Evolutionary conservation across 1,140 invertebrate species (phyloP).

Genomic region (Ceratitis capitata): DNA sequence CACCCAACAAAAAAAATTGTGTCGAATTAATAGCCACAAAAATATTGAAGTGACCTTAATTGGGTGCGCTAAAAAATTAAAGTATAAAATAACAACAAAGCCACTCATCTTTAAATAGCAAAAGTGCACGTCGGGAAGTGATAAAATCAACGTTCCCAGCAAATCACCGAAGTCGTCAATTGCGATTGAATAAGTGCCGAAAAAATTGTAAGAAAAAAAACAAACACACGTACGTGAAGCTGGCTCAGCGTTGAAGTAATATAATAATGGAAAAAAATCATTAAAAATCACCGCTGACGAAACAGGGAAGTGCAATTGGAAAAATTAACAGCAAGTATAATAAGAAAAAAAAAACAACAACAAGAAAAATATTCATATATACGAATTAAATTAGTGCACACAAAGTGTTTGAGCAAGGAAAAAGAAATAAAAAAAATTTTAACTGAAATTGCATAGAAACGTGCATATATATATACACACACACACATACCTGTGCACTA

Average conservation of each 20-base stretch:
- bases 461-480: background rate
- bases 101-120: background rate
- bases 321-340: background rate
- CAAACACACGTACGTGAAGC: background rate
- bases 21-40: background rate
- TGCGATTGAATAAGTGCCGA: background rate
- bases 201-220: background rate
- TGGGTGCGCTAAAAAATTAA: background rate
- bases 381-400: slow-evolving; percentile 36
- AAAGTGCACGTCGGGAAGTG: background rate
- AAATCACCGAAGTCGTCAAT: background rate
- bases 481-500: no score
- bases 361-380: background rate
- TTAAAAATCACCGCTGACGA: background rate
- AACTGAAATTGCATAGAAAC: slow-evolving; percentile 15
- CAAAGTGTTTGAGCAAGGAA: slow-evolving; percentile 10
- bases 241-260: background rate
- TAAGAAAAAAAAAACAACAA: background rate
- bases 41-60: slow-evolving; percentile 13
- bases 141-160: background rate
- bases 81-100: background rate
- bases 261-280: background rate
- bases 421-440: slow-evolving; percentile 3
- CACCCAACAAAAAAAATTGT: background rate
- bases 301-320: slow-evolving; percentile 34